phyloP scores from a whole-genome alignment of 2,888 invertebrate genomes.

The Parthenolecanium corni region DNA sequence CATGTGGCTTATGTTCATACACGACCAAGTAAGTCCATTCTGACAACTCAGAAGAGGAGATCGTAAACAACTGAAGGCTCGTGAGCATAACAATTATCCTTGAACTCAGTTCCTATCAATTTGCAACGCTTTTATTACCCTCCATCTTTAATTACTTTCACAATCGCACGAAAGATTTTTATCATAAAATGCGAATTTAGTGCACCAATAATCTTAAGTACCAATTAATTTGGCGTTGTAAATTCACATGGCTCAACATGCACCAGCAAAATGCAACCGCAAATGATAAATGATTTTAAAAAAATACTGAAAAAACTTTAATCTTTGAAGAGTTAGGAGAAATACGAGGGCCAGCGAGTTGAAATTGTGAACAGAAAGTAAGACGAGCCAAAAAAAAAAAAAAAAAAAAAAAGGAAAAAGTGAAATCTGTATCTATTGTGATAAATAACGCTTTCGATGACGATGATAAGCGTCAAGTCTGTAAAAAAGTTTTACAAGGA shows the following conservation, averaged over 20 bases:
- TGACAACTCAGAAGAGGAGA: too few species aligned
- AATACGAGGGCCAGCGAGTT: not conserved
- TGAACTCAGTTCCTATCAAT: constrained; percentile 11
- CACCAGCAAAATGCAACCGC: not conserved
- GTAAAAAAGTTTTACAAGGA: too few species aligned
- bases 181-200: not conserved
- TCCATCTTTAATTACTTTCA: constrained; percentile 5
- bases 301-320: too few species aligned
- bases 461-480: not conserved
- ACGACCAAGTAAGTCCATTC: too few species aligned
- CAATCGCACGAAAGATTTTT: constrained; percentile 12
- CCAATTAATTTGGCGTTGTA: constrained; percentile 6
- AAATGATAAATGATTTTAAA: too few species aligned
- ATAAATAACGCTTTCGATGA: constrained; percentile 17
- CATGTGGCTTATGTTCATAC: too few species aligned
- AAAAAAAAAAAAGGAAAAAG: not conserved
- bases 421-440: constrained; percentile 1
- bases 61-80: too few species aligned
- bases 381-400: constrained; percentile 1
- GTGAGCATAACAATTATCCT: too few species aligned
- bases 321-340: not conserved
- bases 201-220: constrained; percentile 4
- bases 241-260: not conserved
- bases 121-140: constrained; percentile 1
- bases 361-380: too few species aligned